Evolutionary conservation across 2,113 vertebrate genomes (phyloP), one percentile per base, ranked within the genome.

Genomic region (Equus quagga): DNA sequence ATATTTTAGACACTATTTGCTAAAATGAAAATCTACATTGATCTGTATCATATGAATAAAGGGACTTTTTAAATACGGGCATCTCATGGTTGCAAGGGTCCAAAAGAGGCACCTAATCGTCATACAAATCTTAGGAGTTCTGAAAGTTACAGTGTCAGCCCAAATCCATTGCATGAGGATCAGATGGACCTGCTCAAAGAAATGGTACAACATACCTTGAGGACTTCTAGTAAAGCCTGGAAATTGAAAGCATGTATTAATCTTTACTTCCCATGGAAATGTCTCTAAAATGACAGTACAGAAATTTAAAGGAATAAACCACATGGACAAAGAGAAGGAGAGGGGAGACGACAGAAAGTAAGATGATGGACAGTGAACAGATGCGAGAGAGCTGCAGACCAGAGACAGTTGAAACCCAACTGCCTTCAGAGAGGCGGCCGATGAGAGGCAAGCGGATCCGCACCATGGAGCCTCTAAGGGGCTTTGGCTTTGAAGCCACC

Each of bases 191-290:
- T 56, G 6, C 21, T 85, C 46, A 94, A 46, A 96, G 54, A 96
- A 92, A 64, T 28, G 49, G 10, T n/a, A 33, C 9, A 33, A 26
- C 84, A 75, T 65, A 75, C 41, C 89, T 17, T 41, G 62, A 96
- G 36, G 70, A 69, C 65, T 95, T 95, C 26, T 33, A 83, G 49
- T 69, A 95, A 95, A 80, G 44, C 9, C 28, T 80, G 14, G 31
- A 95, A 89, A 79, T 73, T 64, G 80, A 93, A 73, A 96, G 54
- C 17, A 44, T 44, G 41, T n/a, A 73, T 73, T 84, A 85, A 84
- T 67, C 23, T 84, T 80, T 62, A 54, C 69, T 79, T 95, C 14
- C 9, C 54, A 44, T 9, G 15, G 21, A 87, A 93, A 65, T 70
- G 46, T 60, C 41, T 88, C 67, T 83, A 70, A 95, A 89, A 67